A percentile compares a stretch with the other conserved stretches of the same genome.
Conservation (phyloP, 2,113 vertebrate genomes). For the Tragelaphus scriptus region DNA sequence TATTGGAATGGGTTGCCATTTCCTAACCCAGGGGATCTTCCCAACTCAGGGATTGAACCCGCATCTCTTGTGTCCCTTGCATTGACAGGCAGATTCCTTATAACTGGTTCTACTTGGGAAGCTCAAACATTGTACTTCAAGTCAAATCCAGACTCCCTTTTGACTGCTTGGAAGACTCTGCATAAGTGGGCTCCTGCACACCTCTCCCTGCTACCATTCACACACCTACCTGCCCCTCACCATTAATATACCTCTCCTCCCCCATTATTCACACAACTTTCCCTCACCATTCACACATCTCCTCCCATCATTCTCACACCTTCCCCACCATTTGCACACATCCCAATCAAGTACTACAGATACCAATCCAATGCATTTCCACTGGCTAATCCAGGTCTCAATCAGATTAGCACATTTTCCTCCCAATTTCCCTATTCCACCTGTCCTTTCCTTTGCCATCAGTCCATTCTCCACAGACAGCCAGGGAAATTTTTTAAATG, state of each 20-base stretch:
- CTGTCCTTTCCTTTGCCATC: not conserved
- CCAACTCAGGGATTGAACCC: not conserved
- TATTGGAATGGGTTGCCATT: not conserved
- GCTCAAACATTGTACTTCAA: not conserved
- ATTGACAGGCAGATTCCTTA: not conserved
- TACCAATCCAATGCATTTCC: not conserved
- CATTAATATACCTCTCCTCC: not conserved
- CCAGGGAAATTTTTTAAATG: not conserved
- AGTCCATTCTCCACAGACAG: not conserved
- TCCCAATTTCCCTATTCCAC: not conserved
- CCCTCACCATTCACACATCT: not conserved
- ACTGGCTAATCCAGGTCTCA: not conserved
- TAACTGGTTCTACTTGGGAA: not conserved
- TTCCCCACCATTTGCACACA: not conserved
- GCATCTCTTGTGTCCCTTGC: not conserved
- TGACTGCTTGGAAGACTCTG: not conserved
- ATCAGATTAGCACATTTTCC: not conserved
- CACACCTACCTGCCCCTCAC: not conserved
- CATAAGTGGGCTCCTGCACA: not conserved
- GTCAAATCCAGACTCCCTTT: not conserved
- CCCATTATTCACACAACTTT: not conserved
- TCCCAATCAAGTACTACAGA: not conserved
- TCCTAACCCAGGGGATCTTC: not conserved
- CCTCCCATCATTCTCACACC: not conserved
- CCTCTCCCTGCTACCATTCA: not conserved